phyloP scores from a whole-genome alignment of 2,113 vertebrate species.

The Fulica atra region DNA sequence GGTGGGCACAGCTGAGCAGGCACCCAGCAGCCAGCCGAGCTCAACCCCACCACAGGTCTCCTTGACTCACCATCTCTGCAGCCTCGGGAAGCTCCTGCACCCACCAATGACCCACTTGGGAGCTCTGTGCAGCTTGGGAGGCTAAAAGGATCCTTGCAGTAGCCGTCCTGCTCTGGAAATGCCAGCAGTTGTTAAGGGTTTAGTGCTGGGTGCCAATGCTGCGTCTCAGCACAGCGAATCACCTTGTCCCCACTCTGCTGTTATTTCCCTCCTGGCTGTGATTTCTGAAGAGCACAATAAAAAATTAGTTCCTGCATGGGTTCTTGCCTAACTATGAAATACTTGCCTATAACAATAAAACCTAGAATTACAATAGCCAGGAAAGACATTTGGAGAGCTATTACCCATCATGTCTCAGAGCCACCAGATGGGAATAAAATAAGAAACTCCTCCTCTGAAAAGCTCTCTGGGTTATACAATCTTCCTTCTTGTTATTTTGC shows the following conservation, averaged over 20 bases:
- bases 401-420: background rate
- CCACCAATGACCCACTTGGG: accelerated
- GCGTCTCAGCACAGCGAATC: background rate
- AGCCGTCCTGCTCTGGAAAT: background rate
- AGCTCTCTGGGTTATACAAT: background rate
- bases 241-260: background rate
- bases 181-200: background rate
- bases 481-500: background rate
- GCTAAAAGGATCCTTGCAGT: background rate
- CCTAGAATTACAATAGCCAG: background rate
- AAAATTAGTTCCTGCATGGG: background rate
- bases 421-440: background rate
- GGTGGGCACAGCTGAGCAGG: background rate
- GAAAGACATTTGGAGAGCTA: conserved; percentile 2
- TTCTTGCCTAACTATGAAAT: background rate
- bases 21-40: background rate
- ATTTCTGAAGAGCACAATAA: background rate
- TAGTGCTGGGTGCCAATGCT: background rate
- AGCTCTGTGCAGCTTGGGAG: background rate
- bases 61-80: background rate
- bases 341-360: conserved; percentile 5
- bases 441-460: background rate
- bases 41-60: background rate
- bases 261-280: background rate
- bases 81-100: background rate